phyloP scores from a whole-genome alignment of 2,888 invertebrate species.

The Craniophora ligustri region DNA sequence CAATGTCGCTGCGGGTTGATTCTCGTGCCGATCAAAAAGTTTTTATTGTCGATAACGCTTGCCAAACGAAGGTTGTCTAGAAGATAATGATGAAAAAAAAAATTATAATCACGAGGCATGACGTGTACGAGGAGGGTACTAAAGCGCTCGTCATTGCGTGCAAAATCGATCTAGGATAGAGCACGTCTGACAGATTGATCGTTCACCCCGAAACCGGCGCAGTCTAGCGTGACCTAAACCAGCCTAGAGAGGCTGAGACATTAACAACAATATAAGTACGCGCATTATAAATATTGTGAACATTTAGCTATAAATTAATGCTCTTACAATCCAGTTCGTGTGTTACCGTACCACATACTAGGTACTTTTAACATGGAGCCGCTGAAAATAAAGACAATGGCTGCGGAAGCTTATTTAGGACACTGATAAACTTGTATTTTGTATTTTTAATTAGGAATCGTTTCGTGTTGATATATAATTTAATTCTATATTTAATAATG shows the following conservation, averaged over 20 bases:
- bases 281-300: background rate
- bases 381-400: slow-evolving; percentile 11
- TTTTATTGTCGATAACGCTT: slow-evolving; percentile 5
- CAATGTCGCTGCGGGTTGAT: slow-evolving; percentile 8
- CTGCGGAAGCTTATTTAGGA: slow-evolving; percentile 19
- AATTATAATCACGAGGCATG: slow-evolving; percentile 4
- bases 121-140: slow-evolving; percentile 6
- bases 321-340: slow-evolving; percentile 2
- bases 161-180: slow-evolving; percentile 36
- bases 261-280: slow-evolving; percentile 28
- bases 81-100: slow-evolving; percentile 24
- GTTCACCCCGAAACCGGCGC: slow-evolving; percentile 44
- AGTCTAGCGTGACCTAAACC: slow-evolving; percentile 50
- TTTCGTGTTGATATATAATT: slow-evolving; percentile 24
- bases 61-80: slow-evolving; percentile 13
- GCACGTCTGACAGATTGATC: slow-evolving; percentile 51
- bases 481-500: slow-evolving; percentile 38
- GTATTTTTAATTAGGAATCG: slow-evolving; percentile 7
- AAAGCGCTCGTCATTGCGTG: slow-evolving; percentile 24
- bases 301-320: background rate
- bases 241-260: no score
- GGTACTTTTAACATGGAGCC: background rate
- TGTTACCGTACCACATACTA: background rate
- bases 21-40: slow-evolving; percentile 1
- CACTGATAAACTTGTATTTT: slow-evolving; percentile 21